phyloP scores from a whole-genome alignment of 2,888 invertebrate species.

The Drosophila cracens region DNA sequence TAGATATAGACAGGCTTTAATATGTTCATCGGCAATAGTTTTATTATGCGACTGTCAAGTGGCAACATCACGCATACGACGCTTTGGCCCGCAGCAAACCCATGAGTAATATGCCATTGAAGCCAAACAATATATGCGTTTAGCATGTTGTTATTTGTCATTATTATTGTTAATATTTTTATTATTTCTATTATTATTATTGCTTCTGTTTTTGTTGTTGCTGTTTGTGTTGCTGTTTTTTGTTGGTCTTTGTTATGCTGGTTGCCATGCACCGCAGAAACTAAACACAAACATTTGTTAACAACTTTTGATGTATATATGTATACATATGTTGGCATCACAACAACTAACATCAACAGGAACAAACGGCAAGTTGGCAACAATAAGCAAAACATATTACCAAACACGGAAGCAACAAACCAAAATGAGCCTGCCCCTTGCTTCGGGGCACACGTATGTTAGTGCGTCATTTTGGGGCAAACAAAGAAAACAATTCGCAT shows the following conservation, averaged over 20 bases:
- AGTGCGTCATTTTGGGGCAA: constrained; percentile 4
- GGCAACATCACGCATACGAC: constrained; percentile 71
- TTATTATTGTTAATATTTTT: constrained; percentile 35
- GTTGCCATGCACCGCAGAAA: constrained; percentile 64
- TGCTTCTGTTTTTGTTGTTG: constrained; percentile 1
- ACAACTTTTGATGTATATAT: constrained; percentile 48
- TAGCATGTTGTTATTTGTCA: constrained; percentile 43
- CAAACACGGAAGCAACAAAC: constrained; percentile 38
- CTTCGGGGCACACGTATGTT: constrained; percentile 1
- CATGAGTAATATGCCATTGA: constrained; percentile 61
- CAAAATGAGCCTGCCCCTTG: constrained; percentile 1
- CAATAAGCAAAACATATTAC: constrained; percentile 25
- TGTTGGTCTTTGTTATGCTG: not conserved
- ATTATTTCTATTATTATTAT: constrained; percentile 32
- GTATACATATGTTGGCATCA: constrained; percentile 26
- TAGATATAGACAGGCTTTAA: constrained; percentile 4
- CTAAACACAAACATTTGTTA: constrained; percentile 72
- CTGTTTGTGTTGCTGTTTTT: not conserved
- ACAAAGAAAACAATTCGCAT: constrained; percentile 11
- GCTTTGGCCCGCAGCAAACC: constrained; percentile 29
- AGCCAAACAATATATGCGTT: constrained; percentile 48
- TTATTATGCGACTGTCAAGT: constrained; percentile 53
- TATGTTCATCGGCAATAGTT: constrained; percentile 36
- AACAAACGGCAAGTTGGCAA: not conserved
- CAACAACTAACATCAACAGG: constrained; percentile 2